A percentile compares a stretch with the other conserved stretches of the same genome.
Evolutionary conservation across 2,797 vertebrate species (phyloP).

Genomic region (Oreochromis mossambicus): DNA sequence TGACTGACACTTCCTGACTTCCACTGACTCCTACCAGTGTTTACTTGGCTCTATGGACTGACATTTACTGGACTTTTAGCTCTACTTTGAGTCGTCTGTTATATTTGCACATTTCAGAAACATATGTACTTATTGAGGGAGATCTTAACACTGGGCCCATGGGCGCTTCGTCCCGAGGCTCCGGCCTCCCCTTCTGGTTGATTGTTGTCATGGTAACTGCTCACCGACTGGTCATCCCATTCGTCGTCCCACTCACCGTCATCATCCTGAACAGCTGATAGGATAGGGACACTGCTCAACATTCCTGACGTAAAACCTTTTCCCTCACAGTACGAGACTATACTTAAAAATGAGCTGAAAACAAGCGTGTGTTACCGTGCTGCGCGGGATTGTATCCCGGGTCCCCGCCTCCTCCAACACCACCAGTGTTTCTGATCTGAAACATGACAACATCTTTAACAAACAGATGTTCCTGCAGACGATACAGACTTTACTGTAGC

Average conservation of each 20-base stretch:
- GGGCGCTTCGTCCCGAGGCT: slow-evolving; percentile 68
- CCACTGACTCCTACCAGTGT: neutral
- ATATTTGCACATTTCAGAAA: neutral
- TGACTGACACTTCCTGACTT: neutral
- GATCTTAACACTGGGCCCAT: slow-evolving; percentile 82
- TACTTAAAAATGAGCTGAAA: neutral
- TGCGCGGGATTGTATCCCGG: neutral
- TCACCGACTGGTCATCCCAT: slow-evolving; percentile 84
- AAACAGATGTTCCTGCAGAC: neutral
- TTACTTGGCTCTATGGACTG: neutral
- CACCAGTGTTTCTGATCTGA: neutral
- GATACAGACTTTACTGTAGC: neutral
- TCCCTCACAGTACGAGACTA: neutral
- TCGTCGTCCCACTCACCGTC: slow-evolving; percentile 86
- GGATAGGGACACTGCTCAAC: neutral
- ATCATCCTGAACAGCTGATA: slow-evolving; percentile 64
- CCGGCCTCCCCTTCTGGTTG: slow-evolving; percentile 67
- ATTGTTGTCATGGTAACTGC: slow-evolving; percentile 70
- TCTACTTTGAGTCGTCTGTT: neutral
- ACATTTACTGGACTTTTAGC: neutral
- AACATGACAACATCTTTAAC: neutral
- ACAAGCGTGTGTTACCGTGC: neutral
- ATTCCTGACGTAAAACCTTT: neutral
- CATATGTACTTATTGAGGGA: slow-evolving; percentile 84
- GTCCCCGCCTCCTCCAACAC: neutral